A percentile compares a stretch with the other conserved stretches of the same genome.
Evolutionary conservation across 2,888 invertebrate species (phyloP).

Genomic region (Andrena minutula): DNA sequence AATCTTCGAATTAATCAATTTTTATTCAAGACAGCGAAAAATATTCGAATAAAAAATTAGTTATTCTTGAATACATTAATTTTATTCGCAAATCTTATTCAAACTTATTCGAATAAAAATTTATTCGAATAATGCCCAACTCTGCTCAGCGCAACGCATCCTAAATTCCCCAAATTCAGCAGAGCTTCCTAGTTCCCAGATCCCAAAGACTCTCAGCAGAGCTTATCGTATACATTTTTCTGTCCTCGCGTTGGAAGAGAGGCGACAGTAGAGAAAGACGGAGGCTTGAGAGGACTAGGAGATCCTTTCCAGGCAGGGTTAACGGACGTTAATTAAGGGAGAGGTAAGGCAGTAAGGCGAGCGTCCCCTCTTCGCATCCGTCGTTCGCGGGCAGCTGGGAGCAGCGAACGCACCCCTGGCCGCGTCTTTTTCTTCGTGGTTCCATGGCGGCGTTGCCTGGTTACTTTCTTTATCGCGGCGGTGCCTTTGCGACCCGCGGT

Average conservation of each 20-base stretch:
- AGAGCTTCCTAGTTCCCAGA: background rate
- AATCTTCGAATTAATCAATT: too few species aligned
- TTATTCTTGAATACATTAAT: too few species aligned
- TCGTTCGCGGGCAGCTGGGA: conserved; percentile 29
- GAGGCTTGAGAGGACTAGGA: background rate
- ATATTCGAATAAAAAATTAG: too few species aligned
- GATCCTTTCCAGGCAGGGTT: background rate
- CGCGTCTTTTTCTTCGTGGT: conserved; percentile 35
- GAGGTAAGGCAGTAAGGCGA: conserved; percentile 37
- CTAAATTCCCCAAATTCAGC: background rate
- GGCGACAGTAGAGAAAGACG: background rate
- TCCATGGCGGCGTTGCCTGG: conserved; percentile 11
- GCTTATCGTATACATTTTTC: background rate
- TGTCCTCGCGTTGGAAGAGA: background rate
- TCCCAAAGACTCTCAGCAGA: background rate
- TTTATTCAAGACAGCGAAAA: too few species aligned
- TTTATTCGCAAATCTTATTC: too few species aligned
- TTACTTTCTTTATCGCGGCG: conserved; percentile 56
- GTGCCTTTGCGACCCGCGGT: conserved; percentile 57
- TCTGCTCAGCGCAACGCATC: background rate
- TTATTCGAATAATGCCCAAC: background rate
- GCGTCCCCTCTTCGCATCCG: conserved; percentile 34
- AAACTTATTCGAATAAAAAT: too few species aligned
- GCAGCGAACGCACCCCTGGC: conserved; percentile 25
- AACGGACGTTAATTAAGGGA: conserved; percentile 62